Evolutionary conservation across 2,113 vertebrate species (phyloP).

Genomic region (Clarias batrachus): DNA sequence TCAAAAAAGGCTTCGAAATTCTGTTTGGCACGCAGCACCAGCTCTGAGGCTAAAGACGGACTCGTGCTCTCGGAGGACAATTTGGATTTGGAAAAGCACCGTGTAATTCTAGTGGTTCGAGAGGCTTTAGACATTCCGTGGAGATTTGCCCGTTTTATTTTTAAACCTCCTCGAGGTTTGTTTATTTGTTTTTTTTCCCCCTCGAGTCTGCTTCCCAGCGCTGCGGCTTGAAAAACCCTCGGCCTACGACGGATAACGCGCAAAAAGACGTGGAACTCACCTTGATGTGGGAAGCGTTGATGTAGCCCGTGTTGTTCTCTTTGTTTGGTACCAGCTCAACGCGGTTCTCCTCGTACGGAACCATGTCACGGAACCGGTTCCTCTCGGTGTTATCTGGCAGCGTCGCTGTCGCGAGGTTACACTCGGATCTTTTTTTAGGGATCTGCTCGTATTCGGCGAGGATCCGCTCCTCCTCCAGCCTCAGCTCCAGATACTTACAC

Average conservation of each 20-base stretch:
- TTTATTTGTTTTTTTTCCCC: neutral
- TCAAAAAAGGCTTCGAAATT: neutral
- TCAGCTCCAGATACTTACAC: conserved; percentile 86
- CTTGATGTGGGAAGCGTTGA: conserved; percentile 93
- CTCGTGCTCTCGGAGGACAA: neutral
- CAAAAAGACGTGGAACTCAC: conserved; percentile 65
- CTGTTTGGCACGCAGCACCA: neutral
- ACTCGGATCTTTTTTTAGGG: conserved; percentile 74
- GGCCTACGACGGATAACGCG: neutral
- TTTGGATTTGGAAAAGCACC: neutral
- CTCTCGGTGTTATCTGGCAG: conserved; percentile 88
- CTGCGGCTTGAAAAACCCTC: neutral
- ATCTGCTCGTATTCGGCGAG: conserved; percentile 88
- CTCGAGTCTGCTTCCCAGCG: neutral
- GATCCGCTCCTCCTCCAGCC: conserved; percentile 86
- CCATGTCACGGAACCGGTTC: conserved; percentile 92
- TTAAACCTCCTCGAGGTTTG: neutral
- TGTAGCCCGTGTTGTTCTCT: conserved; percentile 97
- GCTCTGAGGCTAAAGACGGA: neutral
- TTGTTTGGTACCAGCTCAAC: conserved; percentile 97
- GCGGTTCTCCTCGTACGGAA: conserved; percentile 89
- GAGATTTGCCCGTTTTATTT: neutral
- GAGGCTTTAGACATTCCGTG: conserved; percentile 4
- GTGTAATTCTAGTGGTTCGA: neutral
- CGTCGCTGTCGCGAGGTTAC: conserved; percentile 78